A percentile compares a stretch with the other conserved stretches of the same genome.
Conservation (phyloP, 1,140 invertebrate genomes). For the Drosophila burlai region DNA sequence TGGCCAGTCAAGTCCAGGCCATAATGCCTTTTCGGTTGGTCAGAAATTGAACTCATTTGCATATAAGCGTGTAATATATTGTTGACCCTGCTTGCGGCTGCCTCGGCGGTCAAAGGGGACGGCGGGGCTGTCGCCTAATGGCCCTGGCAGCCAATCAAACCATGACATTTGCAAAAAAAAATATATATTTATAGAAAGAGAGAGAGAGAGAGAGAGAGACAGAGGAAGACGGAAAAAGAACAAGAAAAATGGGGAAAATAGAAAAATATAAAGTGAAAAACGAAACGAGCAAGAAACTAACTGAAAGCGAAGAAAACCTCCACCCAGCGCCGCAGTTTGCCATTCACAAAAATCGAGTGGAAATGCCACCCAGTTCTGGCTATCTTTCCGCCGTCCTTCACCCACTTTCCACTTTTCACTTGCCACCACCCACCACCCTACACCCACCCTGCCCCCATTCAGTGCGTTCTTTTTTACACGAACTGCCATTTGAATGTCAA, state of each 20-base stretch:
- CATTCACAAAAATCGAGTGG: slow-evolving; percentile 44
- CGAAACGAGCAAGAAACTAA: slow-evolving; percentile 20
- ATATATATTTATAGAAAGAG: neutral
- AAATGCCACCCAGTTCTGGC: slow-evolving; percentile 12
- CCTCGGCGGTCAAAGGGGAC: neutral
- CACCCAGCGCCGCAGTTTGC: slow-evolving; percentile 5
- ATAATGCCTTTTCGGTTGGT: slow-evolving; percentile 59
- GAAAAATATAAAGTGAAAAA: slow-evolving; percentile 18
- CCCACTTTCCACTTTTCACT: slow-evolving; percentile 1
- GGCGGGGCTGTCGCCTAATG: slow-evolving; percentile 53
- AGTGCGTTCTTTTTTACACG: slow-evolving; percentile 5
- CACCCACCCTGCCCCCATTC: neutral
- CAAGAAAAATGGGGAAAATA: slow-evolving; percentile 18
- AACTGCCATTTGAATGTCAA: slow-evolving; percentile 63
- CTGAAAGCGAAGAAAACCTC: slow-evolving; percentile 15
- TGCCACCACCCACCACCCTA: neutral
- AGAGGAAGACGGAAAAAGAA: neutral
- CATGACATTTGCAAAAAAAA: slow-evolving; percentile 65
- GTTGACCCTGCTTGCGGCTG: slow-evolving; percentile 37
- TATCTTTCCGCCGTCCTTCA: slow-evolving; percentile 4
- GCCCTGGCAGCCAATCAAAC: slow-evolving; percentile 67
- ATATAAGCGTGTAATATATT: slow-evolving; percentile 70
- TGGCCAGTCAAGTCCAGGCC: slow-evolving; percentile 33
- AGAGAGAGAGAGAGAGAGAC: neutral
- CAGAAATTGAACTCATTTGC: slow-evolving; percentile 67